Percentiles rank a stretch among this genome's conserved stretches.
Conservation (phyloP, 2,113 vertebrate species). For the Otis tarda region DNA sequence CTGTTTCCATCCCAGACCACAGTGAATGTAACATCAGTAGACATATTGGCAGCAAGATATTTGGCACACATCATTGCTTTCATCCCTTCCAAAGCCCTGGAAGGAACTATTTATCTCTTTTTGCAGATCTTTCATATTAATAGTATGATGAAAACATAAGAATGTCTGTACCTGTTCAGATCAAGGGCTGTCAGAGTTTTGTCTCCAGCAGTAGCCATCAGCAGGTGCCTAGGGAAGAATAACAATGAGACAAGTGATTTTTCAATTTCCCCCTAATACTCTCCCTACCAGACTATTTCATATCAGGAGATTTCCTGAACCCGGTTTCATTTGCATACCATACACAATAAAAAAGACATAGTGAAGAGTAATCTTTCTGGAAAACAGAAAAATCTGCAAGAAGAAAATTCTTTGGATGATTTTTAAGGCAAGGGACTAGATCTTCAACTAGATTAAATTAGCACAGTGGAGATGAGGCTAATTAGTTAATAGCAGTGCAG, state of each 20-base stretch:
- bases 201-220: background rate
- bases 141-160: background rate
- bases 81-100: background rate
- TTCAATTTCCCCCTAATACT: background rate
- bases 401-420: background rate
- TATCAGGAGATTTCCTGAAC: background rate
- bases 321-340: background rate
- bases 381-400: background rate
- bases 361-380: background rate
- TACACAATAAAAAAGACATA: background rate
- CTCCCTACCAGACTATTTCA: background rate
- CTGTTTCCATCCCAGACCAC: background rate
- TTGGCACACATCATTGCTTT: background rate
- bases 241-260: background rate
- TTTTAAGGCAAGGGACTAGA: background rate
- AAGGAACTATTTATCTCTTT: background rate
- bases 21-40: background rate
- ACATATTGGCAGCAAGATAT: background rate
- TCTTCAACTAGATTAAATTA: background rate
- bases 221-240: background rate
- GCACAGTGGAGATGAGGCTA: background rate
- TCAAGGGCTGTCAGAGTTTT: background rate
- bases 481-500: background rate
- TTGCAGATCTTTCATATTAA: background rate
- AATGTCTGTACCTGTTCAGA: background rate